Base-by-base conservation (phyloP, 2,797 vertebrate species). In the Hyperoplus immaculatus region DNA sequence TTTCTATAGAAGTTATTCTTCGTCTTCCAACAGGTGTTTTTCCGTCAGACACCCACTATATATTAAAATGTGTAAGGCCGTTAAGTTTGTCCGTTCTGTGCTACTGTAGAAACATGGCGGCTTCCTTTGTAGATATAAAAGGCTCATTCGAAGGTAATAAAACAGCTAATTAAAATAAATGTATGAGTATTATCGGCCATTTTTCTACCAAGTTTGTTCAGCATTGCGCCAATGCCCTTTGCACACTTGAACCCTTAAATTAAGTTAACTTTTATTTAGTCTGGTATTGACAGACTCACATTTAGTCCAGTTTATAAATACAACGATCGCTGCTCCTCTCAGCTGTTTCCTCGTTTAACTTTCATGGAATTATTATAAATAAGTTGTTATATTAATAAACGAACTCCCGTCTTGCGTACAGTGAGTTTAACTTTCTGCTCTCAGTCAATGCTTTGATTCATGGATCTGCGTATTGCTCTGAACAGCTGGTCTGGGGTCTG, bases 401-500 rank as follows among this genome's bases (percentile, higher is more conserved):
- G 0, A 16, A 61, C 56, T 15, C 50, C 54, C 57, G 18, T 57
- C 60, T 41, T 41, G 41, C 16, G 39, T 84, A 76, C 77, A 80
- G 80, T 72, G 36, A 77, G 75, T 69, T 87, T 79, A 61, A 81
- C 4, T 70, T 80, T 81, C 50, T 72, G 77, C 41, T 46, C 67
- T 9, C 50, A 56, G 64, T 62, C 8, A 12, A 58, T 55, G 55
- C 43, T 60, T 67, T n/a, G 55, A 62, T 53, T 73, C 45, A 18
- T 12, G 57, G 71, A 36, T 68, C 59, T 75, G 45, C 63, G 56
- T 65, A 64, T 8, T 59, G 66, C 54, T 64, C 21, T 62, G 39
- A 88, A 53, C 90, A 91, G 93, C 89, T 91, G 93, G 77, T 86
- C 81, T 61, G 58, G 3, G 79, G 18, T 89, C 85, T 87, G 85